Conservation (phyloP, 2,888 invertebrate species). For the Agapetus fuscipes region DNA sequence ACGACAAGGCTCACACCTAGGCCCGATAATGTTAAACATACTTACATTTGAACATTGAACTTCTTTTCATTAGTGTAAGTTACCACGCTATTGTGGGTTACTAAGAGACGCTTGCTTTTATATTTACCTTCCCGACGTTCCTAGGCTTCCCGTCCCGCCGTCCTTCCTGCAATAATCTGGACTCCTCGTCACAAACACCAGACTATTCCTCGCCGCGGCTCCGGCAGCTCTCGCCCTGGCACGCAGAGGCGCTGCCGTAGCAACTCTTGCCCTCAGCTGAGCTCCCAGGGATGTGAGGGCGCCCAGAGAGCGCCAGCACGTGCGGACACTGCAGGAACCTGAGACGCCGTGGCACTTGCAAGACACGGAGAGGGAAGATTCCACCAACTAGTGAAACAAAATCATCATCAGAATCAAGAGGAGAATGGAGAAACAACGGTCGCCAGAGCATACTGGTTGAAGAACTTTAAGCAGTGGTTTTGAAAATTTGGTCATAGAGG, state of each 20-base stretch:
- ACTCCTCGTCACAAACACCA: conserved; percentile 68
- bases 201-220: conserved; percentile 29
- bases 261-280: conserved; percentile 48
- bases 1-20: too few species aligned
- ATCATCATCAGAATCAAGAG: not conserved
- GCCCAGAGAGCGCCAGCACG: conserved; percentile 70
- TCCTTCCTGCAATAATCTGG: conserved; percentile 77
- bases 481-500: too few species aligned
- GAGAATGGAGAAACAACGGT: too few species aligned
- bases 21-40: too few species aligned
- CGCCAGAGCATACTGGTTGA: too few species aligned
- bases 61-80: too few species aligned
- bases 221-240: conserved; percentile 30
- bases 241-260: conserved; percentile 29
- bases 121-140: conserved; percentile 66
- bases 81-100: too few species aligned
- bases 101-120: too few species aligned
- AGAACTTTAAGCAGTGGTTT: too few species aligned
- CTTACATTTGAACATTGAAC: too few species aligned
- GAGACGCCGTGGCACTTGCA: conserved; percentile 83
- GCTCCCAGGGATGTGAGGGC: conserved; percentile 44
- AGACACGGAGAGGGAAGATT: conserved; percentile 47
- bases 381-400: conserved; percentile 46
- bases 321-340: conserved; percentile 72
- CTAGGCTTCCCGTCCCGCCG: conserved; percentile 60